Evolutionary conservation across 2,113 vertebrate species (phyloP).

Genomic region (Aphyosemion australe): DNA sequence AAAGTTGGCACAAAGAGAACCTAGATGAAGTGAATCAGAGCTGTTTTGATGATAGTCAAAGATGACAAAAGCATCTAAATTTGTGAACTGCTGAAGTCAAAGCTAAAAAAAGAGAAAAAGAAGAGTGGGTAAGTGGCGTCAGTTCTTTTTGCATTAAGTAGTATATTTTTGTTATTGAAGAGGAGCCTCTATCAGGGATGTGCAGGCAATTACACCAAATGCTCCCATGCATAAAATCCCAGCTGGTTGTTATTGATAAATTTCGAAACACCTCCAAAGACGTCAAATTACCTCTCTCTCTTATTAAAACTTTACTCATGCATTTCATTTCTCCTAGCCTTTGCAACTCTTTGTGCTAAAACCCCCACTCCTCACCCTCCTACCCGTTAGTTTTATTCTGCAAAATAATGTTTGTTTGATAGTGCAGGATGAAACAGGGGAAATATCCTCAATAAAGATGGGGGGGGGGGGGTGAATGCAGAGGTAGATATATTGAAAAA

Average conservation of each 20-base stretch:
- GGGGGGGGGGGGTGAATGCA: constrained; percentile 12
- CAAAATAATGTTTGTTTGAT: constrained; percentile 57
- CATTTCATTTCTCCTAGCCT: constrained; percentile 63
- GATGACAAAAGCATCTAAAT: constrained; percentile 41
- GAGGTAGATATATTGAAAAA: constrained; percentile 2
- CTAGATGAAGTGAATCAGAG: constrained; percentile 27
- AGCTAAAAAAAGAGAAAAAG: constrained; percentile 9
- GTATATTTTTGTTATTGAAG: constrained; percentile 78
- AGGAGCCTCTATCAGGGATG: constrained; percentile 79
- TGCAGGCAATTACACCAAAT: constrained; percentile 84
- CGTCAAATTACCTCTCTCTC: constrained; percentile 77
- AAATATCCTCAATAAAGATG: constrained; percentile 40
- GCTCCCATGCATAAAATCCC: constrained; percentile 83
- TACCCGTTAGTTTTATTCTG: constrained; percentile 9
- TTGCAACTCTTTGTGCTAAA: not conserved
- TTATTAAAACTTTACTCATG: constrained; percentile 83
- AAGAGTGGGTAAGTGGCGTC: constrained; percentile 59
- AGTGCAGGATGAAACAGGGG: constrained; percentile 47
- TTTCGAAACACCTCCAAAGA: constrained; percentile 80
- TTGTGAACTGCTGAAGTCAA: constrained; percentile 39
- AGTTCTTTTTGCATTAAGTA: constrained; percentile 70
- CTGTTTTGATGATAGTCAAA: constrained; percentile 53
- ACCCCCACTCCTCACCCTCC: not conserved
- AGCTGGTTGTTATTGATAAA: constrained; percentile 85
- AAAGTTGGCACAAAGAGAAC: constrained; percentile 31